Evolutionary conservation across 2,888 invertebrate species (phyloP).

Genomic region (Ferrisia virgata): DNA sequence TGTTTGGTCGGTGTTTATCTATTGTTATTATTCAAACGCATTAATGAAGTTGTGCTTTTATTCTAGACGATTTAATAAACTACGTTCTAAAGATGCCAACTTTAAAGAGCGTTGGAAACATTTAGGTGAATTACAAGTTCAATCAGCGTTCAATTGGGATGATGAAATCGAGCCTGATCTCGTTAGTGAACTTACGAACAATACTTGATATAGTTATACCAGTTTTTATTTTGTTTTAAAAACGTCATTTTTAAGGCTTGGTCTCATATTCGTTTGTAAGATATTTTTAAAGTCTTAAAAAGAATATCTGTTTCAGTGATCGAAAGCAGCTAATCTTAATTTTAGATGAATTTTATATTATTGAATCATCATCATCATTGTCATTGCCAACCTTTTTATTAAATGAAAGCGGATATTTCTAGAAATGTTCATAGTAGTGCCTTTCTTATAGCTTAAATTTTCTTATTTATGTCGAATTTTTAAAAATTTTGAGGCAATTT

Average conservation of each 20-base stretch:
- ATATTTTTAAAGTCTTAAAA: not conserved
- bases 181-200: constrained; percentile 39
- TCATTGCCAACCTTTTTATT: too few relatives aligned
- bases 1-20: constrained; percentile 52
- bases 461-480: not conserved
- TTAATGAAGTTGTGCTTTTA: not conserved
- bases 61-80: constrained; percentile 68
- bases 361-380: not conserved
- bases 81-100: constrained; percentile 75
- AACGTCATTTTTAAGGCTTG: not conserved
- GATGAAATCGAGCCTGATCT: constrained; percentile 49
- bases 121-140: constrained; percentile 73
- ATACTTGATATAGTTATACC: constrained; percentile 37
- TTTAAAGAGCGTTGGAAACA: constrained; percentile 80
- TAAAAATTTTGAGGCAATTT: not conserved
- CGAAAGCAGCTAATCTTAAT: not conserved
- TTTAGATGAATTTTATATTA: not conserved
- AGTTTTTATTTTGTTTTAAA: not conserved
- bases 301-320: not conserved
- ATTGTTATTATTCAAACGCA: not conserved
- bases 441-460: not conserved
- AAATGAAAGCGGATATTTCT: not conserved
- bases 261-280: not conserved
- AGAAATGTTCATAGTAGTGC: not conserved
- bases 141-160: constrained; percentile 81